Base-by-base conservation (phyloP, 1,140 invertebrate species). In the Conus betulinus region DNA sequence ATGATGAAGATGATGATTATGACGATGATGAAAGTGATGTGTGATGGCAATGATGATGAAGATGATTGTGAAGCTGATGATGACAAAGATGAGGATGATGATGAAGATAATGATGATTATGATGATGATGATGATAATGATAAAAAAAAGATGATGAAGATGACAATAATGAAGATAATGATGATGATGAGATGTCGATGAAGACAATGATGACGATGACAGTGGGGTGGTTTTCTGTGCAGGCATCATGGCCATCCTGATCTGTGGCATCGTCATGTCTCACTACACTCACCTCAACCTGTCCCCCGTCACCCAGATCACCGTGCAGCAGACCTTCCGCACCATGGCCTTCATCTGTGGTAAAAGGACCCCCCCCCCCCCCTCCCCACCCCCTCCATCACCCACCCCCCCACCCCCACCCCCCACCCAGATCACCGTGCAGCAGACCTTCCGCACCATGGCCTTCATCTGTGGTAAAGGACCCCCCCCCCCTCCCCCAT, bases 241-340 rank as follows among this genome's bases (percentile, higher is more conserved):
- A 97, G 98, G 98, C 88, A 99, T 99, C 76, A 99, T 99, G 99
- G 99, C 99, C 23, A 99, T 99, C 93, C 96, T 99, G 89, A 99
- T 99, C 94, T 99, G 98, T 96, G 99, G 99, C 5, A 98, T 99
- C 93, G 98, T 99, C 0, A 99, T 99, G 99, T 99, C 99, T 1
- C 99, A 99, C 95, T 99, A 99, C 93, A 99, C 99, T 25, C 99
- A 99, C 96, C 99, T 98, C 92, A 99, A 99, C 95, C 95, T 99
- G 23, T 99, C 99, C 3, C 99, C 99, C 27, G 97, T 99, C 7
- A 99, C 99, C 20, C 99, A 99, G 90, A 99, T 99, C 13, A 99
- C 99, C 5, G 99, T 99, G 97, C 99, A 99, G 95, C 99, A 99
- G 95, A 99, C 99, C 3, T 99, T 99, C 97, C 96, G 99, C 94